Conservation (phyloP, 1,140 invertebrate species). For the Cherax destructor region DNA sequence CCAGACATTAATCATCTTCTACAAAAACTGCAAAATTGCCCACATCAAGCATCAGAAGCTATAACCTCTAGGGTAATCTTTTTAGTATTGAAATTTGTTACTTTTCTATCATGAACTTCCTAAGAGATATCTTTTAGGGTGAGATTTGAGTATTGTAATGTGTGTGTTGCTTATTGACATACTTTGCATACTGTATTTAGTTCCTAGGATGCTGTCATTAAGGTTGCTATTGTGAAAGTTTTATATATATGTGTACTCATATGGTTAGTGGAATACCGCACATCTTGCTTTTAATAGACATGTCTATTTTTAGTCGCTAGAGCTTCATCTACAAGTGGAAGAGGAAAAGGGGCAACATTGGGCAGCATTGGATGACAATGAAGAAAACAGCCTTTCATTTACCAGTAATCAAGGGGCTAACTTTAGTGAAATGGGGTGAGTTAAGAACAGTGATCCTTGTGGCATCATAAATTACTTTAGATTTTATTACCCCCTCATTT, state of each 20-base stretch:
- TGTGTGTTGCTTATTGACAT: too few species aligned
- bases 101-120: too few species aligned
- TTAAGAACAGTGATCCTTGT: background rate
- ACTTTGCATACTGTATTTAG: too few species aligned
- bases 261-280: too few species aligned
- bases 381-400: background rate
- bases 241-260: too few species aligned
- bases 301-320: background rate
- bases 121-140: background rate
- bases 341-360: background rate
- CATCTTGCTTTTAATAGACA: too few species aligned
- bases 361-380: background rate
- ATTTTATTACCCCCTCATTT: too few species aligned
- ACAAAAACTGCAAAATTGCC: background rate
- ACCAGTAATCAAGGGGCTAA: background rate
- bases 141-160: too few species aligned
- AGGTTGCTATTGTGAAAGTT: too few species aligned
- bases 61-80: background rate
- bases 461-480: too few species aligned
- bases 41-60: background rate
- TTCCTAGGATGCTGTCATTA: too few species aligned
- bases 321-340: background rate
- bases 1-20: conserved; percentile 6
- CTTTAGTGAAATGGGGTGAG: background rate
- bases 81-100: background rate